A percentile compares a stretch with the other conserved stretches of the same genome.
Conservation (phyloP, 2,888 invertebrate genomes). For the Agrotis ipsilon region DNA sequence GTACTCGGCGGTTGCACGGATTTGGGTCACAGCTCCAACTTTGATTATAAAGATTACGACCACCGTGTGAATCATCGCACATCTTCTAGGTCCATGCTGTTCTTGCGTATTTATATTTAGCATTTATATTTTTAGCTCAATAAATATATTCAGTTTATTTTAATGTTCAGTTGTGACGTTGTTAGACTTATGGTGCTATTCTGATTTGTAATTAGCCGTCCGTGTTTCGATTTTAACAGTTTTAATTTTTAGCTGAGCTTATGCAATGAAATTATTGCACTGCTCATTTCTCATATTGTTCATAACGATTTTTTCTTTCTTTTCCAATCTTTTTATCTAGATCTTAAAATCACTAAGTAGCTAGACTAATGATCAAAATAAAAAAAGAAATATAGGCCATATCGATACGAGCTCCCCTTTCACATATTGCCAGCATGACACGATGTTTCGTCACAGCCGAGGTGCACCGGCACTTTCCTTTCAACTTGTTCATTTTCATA, state of each 20-base stretch:
- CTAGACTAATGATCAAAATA: constrained; percentile 19
- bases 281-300: constrained; percentile 25
- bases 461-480: constrained; percentile 66
- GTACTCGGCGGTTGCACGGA: constrained; percentile 89
- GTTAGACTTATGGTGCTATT: constrained; percentile 10
- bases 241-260: constrained; percentile 6
- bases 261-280: constrained; percentile 10
- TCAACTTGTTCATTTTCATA: constrained; percentile 71
- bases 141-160: constrained; percentile 34
- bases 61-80: constrained; percentile 88
- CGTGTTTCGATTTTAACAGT: background rate
- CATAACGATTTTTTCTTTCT: constrained; percentile 9
- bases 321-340: constrained; percentile 26
- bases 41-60: constrained; percentile 90
- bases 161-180: constrained; percentile 18
- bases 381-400: constrained; percentile 58
- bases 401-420: constrained; percentile 69
- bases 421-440: constrained; percentile 61
- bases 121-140: constrained; percentile 47
- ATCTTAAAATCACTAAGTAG: constrained; percentile 35
- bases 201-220: background rate
- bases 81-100: constrained; percentile 78
- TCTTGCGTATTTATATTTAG: constrained; percentile 62
- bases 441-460: constrained; percentile 62
- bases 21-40: constrained; percentile 90